phyloP scores from a whole-genome alignment of 2,113 vertebrate genomes.

The Thymallus thymallus region DNA sequence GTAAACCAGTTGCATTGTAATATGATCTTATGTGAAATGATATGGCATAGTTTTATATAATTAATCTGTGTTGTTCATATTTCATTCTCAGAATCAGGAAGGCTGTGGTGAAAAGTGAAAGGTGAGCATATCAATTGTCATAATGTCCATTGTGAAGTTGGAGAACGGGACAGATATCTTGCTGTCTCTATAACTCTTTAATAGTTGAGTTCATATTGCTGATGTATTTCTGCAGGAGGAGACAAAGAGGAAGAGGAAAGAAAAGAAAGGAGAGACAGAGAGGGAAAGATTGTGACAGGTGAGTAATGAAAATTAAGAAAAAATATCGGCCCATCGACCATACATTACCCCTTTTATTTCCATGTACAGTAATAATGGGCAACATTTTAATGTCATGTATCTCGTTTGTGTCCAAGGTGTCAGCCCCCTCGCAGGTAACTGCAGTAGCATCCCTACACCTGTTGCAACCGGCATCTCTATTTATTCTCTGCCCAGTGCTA shows the following conservation, averaged over 20 bases:
- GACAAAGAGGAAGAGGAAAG: constrained; percentile 66
- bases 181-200: too few relatives aligned
- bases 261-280: constrained; percentile 73
- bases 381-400: neutral
- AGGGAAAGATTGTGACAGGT: constrained; percentile 74
- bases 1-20: constrained; percentile 6
- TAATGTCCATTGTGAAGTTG: neutral
- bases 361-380: neutral
- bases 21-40: neutral
- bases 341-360: neutral
- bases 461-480: constrained; percentile 53
- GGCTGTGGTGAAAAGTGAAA: constrained; percentile 59
- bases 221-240: constrained; percentile 52
- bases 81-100: constrained; percentile 67
- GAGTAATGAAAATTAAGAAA: constrained; percentile 10
- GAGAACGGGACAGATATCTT: neutral
- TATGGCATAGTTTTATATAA: neutral
- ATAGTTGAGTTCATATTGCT: neutral
- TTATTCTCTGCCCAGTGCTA: constrained; percentile 61
- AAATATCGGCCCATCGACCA: neutral
- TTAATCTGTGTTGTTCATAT: constrained; percentile 8
- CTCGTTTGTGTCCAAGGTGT: constrained; percentile 59
- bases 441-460: constrained; percentile 35
- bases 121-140: constrained; percentile 51
- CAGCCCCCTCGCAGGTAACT: constrained; percentile 78